Conservation (phyloP, 2,888 invertebrate species). For the Dascillus cervinus region DNA sequence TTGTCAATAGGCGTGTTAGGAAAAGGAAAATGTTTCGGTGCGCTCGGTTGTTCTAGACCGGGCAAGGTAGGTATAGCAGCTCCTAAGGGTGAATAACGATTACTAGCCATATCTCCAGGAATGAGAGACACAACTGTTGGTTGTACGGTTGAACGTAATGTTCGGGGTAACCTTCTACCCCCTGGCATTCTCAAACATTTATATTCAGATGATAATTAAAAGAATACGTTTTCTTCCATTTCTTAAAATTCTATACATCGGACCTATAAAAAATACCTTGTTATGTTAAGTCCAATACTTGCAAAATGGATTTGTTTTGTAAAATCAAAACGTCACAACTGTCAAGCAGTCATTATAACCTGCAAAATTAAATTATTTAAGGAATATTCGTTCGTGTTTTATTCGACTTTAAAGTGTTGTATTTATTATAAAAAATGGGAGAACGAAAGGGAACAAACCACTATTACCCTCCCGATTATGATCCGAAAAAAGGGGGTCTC, state of each 20-base stretch:
- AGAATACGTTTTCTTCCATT: no score
- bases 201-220: no score
- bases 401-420: no score
- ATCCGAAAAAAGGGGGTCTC: constrained; percentile 88
- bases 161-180: constrained; percentile 28
- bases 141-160: constrained; percentile 23
- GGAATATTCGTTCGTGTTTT: no score
- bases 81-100: constrained; percentile 30
- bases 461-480: constrained; percentile 98
- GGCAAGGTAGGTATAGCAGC: constrained; percentile 30
- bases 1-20: constrained; percentile 71
- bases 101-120: constrained; percentile 26
- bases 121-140: constrained; percentile 27
- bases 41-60: constrained; percentile 42
- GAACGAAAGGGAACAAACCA: constrained; percentile 97
- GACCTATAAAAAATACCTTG: neutral
- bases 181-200: constrained; percentile 12
- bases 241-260: neutral
- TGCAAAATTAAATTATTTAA: no score
- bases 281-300: no score
- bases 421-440: constrained; percentile 80
- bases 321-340: no score
- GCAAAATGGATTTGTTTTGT: no score
- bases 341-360: no score
- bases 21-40: constrained; percentile 76